Conservation (phyloP, 2,113 vertebrate genomes). For the Pongo abelii region DNA sequence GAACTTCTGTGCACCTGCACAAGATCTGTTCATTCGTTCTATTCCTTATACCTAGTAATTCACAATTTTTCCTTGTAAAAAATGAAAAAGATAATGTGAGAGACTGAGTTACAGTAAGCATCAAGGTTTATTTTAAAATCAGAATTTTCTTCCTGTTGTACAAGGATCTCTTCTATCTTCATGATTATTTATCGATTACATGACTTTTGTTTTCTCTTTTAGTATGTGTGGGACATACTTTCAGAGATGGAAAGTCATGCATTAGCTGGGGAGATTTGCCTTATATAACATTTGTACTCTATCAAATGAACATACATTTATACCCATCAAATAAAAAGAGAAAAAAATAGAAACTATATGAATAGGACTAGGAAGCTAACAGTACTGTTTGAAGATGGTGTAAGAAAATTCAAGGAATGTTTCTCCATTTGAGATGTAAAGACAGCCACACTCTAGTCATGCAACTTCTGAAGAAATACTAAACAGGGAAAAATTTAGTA, state of each 20-base stretch:
- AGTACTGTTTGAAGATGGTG: neutral
- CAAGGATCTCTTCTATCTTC: neutral
- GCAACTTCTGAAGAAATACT: neutral
- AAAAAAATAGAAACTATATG: constrained; percentile 24
- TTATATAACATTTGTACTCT: constrained; percentile 12
- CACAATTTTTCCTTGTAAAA: neutral
- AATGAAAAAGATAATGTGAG: neutral
- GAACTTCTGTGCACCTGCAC: neutral
- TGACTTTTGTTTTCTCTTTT: constrained; percentile 26
- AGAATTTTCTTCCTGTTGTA: neutral
- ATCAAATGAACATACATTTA: neutral
- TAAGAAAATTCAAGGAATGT: constrained; percentile 8
- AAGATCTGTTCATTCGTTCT: neutral
- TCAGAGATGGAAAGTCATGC: neutral
- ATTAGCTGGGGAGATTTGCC: neutral
- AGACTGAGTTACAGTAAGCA: constrained; percentile 5
- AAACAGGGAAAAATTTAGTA: neutral
- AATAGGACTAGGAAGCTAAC: neutral
- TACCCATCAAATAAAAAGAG: neutral
- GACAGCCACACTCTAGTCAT: neutral
- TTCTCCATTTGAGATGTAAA: constrained; percentile 8
- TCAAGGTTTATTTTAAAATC: constrained; percentile 9
- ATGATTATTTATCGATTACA: constrained; percentile 7
- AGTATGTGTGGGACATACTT: neutral
- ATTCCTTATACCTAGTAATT: neutral